Conservation (phyloP, 2,797 vertebrate species). For the Sparidentex hasta region DNA sequence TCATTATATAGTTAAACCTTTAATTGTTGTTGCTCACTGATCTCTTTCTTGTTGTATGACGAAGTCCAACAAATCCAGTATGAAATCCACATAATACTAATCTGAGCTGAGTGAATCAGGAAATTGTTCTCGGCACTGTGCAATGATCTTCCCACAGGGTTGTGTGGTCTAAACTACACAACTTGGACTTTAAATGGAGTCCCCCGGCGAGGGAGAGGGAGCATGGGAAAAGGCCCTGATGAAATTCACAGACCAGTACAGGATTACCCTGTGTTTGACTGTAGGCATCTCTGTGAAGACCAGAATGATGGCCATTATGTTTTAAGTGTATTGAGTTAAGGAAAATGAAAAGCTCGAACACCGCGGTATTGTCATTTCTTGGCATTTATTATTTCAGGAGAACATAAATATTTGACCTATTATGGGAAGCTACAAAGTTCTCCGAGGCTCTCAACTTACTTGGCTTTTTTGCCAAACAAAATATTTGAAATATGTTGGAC, state of each 20-base stretch:
- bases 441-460: not conserved
- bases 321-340: not conserved
- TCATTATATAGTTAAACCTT: constrained; percentile 32
- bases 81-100: constrained; percentile 60
- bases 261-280: constrained; percentile 48
- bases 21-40: constrained; percentile 52
- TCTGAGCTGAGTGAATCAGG: constrained; percentile 64
- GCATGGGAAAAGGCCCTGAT: constrained; percentile 70
- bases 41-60: constrained; percentile 6
- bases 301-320: constrained; percentile 4
- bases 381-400: not conserved
- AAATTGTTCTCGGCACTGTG: constrained; percentile 63
- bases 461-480: constrained; percentile 10
- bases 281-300: constrained; percentile 8
- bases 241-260: constrained; percentile 54
- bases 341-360: not conserved
- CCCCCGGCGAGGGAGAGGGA: constrained; percentile 52
- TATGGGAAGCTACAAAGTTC: not conserved
- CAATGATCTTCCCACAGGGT: constrained; percentile 66
- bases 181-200: constrained; percentile 56
- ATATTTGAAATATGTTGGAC: constrained; percentile 8
- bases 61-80: constrained; percentile 52
- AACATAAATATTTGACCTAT: not conserved
- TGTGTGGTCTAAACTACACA: constrained; percentile 49
- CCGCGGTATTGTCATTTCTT: not conserved